These are phyloP conservation scores for Ridgeia piscesae DNA, from an alignment of 1,140 invertebrate genomes.

Conservation along the genomic window DNA sequence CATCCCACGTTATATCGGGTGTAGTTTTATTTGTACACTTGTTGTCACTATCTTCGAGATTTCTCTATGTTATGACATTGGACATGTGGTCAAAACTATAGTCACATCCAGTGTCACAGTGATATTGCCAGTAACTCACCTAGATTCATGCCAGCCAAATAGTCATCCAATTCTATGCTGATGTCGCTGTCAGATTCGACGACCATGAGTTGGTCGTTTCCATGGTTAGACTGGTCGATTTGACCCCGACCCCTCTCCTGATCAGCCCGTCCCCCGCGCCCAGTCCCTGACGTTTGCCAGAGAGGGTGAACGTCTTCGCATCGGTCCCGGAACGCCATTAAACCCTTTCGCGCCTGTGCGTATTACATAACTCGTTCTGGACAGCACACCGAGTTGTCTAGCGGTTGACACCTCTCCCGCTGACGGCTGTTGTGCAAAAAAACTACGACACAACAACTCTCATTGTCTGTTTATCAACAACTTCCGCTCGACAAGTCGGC, in stretches of 20 bases:
- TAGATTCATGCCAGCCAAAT: not conserved
- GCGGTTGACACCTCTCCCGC: not conserved
- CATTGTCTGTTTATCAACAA: slow-evolving; percentile 6
- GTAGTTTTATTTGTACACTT: too few species aligned
- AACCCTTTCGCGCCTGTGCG: not conserved
- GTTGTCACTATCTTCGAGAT: too few species aligned
- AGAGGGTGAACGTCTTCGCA: not conserved
- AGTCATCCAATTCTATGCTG: not conserved
- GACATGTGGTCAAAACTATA: too few species aligned
- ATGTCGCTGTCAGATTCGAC: not conserved
- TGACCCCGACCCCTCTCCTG: not conserved
- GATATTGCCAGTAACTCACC: not conserved
- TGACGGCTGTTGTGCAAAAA: not conserved
- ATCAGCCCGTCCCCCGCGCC: not conserved
- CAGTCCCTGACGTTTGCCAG: not conserved
- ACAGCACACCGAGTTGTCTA: not conserved
- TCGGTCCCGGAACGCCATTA: not conserved
- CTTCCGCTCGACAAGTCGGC: not conserved
- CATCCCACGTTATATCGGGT: too few species aligned
- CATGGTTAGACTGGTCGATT: not conserved
- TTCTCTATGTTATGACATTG: too few species aligned
- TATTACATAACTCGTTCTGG: not conserved
- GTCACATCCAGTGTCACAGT: too few species aligned
- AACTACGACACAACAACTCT: not conserved
- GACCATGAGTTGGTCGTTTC: not conserved